Conservation (phyloP, 2,797 vertebrate genomes). For the Bryconaethiops microstoma region DNA sequence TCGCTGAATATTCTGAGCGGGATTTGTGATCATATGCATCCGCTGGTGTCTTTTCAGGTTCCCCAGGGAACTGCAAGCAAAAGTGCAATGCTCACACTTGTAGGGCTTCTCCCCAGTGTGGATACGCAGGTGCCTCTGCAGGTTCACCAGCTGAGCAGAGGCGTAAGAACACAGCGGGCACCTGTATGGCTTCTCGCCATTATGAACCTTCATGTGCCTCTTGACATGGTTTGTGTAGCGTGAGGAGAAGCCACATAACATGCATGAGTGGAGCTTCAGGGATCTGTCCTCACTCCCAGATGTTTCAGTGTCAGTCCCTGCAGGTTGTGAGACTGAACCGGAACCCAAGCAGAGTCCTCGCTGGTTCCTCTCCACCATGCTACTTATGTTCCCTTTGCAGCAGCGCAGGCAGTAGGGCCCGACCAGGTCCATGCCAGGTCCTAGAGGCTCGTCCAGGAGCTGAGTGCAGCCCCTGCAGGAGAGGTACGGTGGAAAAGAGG, state of each 20-base stretch:
- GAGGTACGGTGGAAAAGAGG: constrained; percentile 70
- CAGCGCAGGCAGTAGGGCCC: constrained; percentile 76
- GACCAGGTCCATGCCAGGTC: constrained; percentile 73
- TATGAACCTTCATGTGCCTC: constrained; percentile 96
- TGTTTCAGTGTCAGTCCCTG: constrained; percentile 39
- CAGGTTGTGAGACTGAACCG: background rate
- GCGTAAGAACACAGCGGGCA: constrained; percentile 92
- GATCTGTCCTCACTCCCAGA: constrained; percentile 33
- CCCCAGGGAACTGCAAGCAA: constrained; percentile 93
- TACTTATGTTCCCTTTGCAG: constrained; percentile 55
- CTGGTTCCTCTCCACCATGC: constrained; percentile 53
- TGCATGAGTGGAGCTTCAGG: constrained; percentile 84
- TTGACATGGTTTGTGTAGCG: constrained; percentile 98
- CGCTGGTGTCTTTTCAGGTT: constrained; percentile 95
- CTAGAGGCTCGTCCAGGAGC: constrained; percentile 74
- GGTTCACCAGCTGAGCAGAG: constrained; percentile 94
- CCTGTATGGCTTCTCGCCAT: constrained; percentile 92
- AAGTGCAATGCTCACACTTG: constrained; percentile 87
- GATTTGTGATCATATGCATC: constrained; percentile 81
- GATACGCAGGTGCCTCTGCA: constrained; percentile 90
- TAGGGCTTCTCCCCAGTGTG: constrained; percentile 98
- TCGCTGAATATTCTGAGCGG: constrained; percentile 29
- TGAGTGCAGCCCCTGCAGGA: constrained; percentile 86
- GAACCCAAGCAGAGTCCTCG: constrained; percentile 57
- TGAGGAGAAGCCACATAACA: constrained; percentile 91